phyloP scores from a whole-genome alignment of 1,140 invertebrate species.

The Meloidogyne chitwoodi region DNA sequence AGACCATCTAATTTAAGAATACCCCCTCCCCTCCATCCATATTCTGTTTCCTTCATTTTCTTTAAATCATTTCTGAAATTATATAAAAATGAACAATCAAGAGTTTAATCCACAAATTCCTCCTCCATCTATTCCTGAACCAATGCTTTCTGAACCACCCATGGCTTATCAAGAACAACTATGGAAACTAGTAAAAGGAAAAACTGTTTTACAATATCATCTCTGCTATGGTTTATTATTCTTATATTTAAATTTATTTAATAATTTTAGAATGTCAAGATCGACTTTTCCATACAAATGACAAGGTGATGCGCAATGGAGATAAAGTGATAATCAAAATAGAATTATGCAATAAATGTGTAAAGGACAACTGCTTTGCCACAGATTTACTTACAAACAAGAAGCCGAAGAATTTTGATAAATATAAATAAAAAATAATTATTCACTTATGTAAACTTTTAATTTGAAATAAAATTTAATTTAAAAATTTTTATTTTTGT shows the following conservation, averaged over 20 bases:
- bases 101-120: background rate
- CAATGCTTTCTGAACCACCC: background rate
- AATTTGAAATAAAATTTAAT: too few relatives aligned
- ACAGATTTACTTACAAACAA: background rate
- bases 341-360: background rate
- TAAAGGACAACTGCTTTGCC: background rate
- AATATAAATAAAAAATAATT: too few relatives aligned
- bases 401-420: background rate
- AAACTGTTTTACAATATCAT: background rate
- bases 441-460: too few relatives aligned
- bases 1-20: background rate
- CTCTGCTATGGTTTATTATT: background rate
- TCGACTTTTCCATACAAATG: background rate
- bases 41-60: background rate
- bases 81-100: background rate
- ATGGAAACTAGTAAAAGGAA: slow-evolving; percentile 1
- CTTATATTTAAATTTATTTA: background rate
- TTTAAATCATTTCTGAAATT: background rate
- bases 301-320: background rate
- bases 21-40: background rate
- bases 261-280: background rate
- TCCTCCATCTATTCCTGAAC: background rate
- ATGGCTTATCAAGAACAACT: background rate
- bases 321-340: background rate
- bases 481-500: too few relatives aligned